Percentiles rank a stretch among this genome's conserved stretches.
phyloP scores from a whole-genome alignment of 2,888 invertebrate species.

The Epinotia ramella region DNA sequence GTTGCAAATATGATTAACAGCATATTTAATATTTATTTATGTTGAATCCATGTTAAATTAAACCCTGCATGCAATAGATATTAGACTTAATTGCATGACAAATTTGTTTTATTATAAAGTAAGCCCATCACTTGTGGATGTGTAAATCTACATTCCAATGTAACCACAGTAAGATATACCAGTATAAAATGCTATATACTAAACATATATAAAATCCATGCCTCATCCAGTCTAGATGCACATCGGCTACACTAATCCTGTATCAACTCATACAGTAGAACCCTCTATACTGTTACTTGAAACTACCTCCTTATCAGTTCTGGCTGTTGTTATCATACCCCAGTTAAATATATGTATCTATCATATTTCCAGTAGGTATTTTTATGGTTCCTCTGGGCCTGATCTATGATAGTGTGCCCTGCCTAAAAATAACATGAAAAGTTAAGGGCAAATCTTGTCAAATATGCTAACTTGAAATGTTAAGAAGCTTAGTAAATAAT shows the following conservation, averaged over 20 bases:
- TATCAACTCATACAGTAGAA: constrained; percentile 60
- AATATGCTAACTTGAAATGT: neutral
- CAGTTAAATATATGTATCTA: neutral
- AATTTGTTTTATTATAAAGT: constrained; percentile 41
- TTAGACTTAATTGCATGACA: constrained; percentile 54
- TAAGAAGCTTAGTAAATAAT: no score
- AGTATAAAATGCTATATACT: constrained; percentile 47
- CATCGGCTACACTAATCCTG: constrained; percentile 67
- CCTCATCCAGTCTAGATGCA: constrained; percentile 75
- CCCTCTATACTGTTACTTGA: constrained; percentile 53
- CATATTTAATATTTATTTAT: constrained; percentile 33
- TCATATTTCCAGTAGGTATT: neutral
- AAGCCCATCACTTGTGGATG: constrained; percentile 60
- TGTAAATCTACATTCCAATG: constrained; percentile 76
- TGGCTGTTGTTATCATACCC: neutral
- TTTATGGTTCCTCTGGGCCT: neutral
- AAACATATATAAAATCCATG: constrained; percentile 64
- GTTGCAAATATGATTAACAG: constrained; percentile 12
- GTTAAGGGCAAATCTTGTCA: neutral
- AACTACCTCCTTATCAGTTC: neutral
- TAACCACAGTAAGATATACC: constrained; percentile 46
- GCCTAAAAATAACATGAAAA: no score
- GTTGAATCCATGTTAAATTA: constrained; percentile 32
- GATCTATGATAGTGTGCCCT: neutral
- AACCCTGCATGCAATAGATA: constrained; percentile 50